phyloP scores from a whole-genome alignment of 1,140 invertebrate species.

The Drosophila busckii region DNA sequence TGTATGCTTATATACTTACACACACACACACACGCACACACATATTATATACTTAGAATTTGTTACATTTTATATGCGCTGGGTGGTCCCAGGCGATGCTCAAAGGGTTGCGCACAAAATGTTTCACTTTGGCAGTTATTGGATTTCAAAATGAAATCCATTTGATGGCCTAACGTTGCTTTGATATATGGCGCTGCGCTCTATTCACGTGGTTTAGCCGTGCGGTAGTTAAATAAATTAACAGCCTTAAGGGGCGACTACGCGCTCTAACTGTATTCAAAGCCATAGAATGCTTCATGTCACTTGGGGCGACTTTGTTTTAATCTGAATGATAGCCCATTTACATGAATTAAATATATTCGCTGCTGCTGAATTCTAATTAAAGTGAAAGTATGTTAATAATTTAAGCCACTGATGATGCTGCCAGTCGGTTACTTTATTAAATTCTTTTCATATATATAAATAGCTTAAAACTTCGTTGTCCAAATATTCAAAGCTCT shows the following conservation, averaged over 20 bases:
- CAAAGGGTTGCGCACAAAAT: conserved; percentile 56
- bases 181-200: conserved; percentile 73
- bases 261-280: no score
- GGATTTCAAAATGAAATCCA: conserved; percentile 76
- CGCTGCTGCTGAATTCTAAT: conserved; percentile 28
- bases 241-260: conserved; percentile 30
- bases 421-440: no score
- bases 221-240: conserved; percentile 68
- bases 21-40: conserved; percentile 16
- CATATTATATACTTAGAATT: conserved; percentile 55
- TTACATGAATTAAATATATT: conserved; percentile 40
- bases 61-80: conserved; percentile 52
- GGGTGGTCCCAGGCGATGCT: conserved; percentile 9
- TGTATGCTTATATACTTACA: conserved; percentile 21
- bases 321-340: conserved; percentile 4
- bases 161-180: conserved; percentile 62
- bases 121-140: conserved; percentile 69
- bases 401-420: no score
- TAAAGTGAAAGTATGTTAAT: conserved; percentile 15
- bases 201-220: conserved; percentile 45
- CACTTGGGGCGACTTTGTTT: conserved; percentile 13
- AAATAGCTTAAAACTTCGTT: no score
- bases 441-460: no score
- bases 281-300: no score
- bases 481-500: no score